A percentile compares a stretch with the other conserved stretches of the same genome.
Conservation (phyloP, 2,888 invertebrate species). For the Caenorhabditis doughertyi region DNA sequence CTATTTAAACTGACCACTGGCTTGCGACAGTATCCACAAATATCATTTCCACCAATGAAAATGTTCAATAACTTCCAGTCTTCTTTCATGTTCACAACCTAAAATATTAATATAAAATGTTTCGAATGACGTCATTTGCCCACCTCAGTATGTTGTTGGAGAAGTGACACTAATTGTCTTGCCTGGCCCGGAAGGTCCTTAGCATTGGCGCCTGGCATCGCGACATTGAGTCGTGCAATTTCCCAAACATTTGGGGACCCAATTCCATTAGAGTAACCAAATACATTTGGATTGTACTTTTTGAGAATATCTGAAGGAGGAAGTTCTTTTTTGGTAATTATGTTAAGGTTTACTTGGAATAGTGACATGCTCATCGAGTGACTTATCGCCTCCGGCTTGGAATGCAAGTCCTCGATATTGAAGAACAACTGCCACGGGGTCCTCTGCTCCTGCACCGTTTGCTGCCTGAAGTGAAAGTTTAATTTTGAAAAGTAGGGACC, state of each 20-base stretch:
- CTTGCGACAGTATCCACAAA: constrained; percentile 75
- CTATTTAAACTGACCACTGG: constrained; percentile 44
- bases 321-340: constrained; percentile 1
- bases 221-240: constrained; percentile 70
- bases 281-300: constrained; percentile 88
- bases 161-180: constrained; percentile 65
- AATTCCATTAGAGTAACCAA: constrained; percentile 88
- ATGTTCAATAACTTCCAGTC: constrained; percentile 79
- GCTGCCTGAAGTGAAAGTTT: constrained; percentile 75
- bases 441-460: constrained; percentile 74
- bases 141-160: constrained; percentile 69
- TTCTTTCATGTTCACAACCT: constrained; percentile 71
- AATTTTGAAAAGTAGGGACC: too few relatives aligned
- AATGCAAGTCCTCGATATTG: constrained; percentile 77
- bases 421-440: constrained; percentile 74
- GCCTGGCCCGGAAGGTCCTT: constrained; percentile 76
- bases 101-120: neutral
- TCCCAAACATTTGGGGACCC: constrained; percentile 82
- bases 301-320: constrained; percentile 86
- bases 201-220: constrained; percentile 73
- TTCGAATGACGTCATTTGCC: neutral
- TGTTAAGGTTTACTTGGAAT: constrained; percentile 71
- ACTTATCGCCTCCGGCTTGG: constrained; percentile 76
- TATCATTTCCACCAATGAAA: constrained; percentile 79
- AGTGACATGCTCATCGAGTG: constrained; percentile 73